phyloP scores from a whole-genome alignment of 2,888 invertebrate species.

The Nineta flava region DNA sequence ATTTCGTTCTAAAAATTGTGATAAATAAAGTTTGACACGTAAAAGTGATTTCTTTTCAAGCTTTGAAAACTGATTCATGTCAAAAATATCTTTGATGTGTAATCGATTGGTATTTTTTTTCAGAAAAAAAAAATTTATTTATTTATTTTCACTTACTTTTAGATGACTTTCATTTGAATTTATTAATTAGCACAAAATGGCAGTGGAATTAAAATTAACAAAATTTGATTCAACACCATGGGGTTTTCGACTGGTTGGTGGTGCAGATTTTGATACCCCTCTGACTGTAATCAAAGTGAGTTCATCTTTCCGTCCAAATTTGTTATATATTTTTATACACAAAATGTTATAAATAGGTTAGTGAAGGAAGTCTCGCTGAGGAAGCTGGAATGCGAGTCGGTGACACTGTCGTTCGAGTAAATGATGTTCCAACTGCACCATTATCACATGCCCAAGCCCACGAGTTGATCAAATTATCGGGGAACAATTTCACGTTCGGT shows the following conservation, averaged over 20 bases:
- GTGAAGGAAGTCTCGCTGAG: constrained; percentile 67
- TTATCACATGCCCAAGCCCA: constrained; percentile 67
- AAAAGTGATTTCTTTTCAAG: too few species aligned
- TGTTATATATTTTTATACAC: not conserved
- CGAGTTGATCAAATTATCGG: constrained; percentile 50
- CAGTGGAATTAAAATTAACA: constrained; percentile 46
- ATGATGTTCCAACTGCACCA: constrained; percentile 45
- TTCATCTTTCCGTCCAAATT: not conserved
- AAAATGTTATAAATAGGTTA: constrained; percentile 39
- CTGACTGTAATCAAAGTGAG: constrained; percentile 58
- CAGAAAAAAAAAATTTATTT: too few species aligned
- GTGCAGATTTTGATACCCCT: constrained; percentile 55
- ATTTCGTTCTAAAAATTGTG: too few species aligned
- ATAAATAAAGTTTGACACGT: too few species aligned
- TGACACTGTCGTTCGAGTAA: constrained; percentile 69
- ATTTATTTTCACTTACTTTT: too few species aligned
- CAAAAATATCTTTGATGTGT: too few species aligned
- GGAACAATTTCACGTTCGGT: constrained; percentile 52
- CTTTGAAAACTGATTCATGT: too few species aligned
- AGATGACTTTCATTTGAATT: too few species aligned
- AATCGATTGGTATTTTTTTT: too few species aligned
- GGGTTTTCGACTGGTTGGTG: constrained; percentile 66
- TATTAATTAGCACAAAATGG: constrained; percentile 32
- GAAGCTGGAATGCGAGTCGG: constrained; percentile 65
- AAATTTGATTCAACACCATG: constrained; percentile 48